These are phyloP conservation scores for Nowickia ferox DNA, from an alignment of 2,888 invertebrate species.

Conservation along the genomic window DNA sequence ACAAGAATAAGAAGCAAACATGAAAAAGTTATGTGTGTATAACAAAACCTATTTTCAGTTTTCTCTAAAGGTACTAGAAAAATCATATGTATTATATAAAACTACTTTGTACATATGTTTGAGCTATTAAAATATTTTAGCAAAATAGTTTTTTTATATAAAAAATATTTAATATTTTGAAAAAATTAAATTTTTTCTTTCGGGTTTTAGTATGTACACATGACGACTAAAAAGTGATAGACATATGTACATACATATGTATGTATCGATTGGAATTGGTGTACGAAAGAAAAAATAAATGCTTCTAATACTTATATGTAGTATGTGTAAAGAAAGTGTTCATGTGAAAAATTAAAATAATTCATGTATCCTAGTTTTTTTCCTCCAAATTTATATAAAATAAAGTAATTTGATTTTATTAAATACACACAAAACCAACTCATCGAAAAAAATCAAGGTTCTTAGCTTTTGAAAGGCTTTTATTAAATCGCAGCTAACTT, in stretches of 20 bases:
- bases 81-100: constrained; percentile 36
- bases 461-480: constrained; percentile 60
- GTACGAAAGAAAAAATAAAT: constrained; percentile 68
- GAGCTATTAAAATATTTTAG: background rate
- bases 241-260: constrained; percentile 50
- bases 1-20: background rate
- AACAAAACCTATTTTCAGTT: constrained; percentile 27
- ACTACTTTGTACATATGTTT: background rate
- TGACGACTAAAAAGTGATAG: constrained; percentile 76
- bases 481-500: constrained; percentile 60
- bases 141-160: background rate
- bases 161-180: constrained; percentile 18
- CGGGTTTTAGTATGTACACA: constrained; percentile 82
- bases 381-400: background rate
- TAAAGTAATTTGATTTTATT: constrained; percentile 38
- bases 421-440: constrained; percentile 40
- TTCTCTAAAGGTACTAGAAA: background rate
- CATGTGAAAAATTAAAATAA: constrained; percentile 7
- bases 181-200: constrained; percentile 63
- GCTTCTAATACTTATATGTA: constrained; percentile 4
- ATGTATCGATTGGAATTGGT: constrained; percentile 73
- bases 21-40: constrained; percentile 10
- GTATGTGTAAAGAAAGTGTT: background rate
- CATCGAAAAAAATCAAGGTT: constrained; percentile 56
- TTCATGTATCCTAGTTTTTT: background rate